Base-by-base conservation (phyloP, 2,113 vertebrate species). In the Xyrauchen texanus region DNA sequence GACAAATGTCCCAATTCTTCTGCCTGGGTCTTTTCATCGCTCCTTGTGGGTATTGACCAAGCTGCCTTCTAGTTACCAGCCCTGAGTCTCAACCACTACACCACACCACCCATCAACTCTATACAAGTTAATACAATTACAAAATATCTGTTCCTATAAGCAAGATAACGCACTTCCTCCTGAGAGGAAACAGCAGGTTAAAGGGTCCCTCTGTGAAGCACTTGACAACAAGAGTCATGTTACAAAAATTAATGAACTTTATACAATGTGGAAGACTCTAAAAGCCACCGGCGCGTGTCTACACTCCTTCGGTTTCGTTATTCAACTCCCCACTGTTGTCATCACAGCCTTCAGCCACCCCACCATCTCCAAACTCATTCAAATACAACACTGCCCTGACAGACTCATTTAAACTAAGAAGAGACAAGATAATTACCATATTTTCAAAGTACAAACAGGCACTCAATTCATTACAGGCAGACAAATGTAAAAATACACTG, bases 241-340 rank as follows among this genome's bases (percentile, higher is more conserved):
- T 60, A 82, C 69, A 44, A 51, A 86, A 80, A 84, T 84, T 69
- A 84, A 84, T 75, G 78, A 81, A 68, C 76, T 86, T 82, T 15
- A 62, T 42, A 71, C 80, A 80, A 80, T 64, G 58, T 68, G 57
- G 13, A 76, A 44, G 72, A 70, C 67, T 66, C 61, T 75, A 6
- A 58, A 51, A 66, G 79, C 12, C 73, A 61, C 82, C 58, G 68
- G 8, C 68, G 77, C 47, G 21, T 45, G 67, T 68, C 70, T 58
- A 67, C 53, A 65, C 79, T 72, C 44, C 60, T 15, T 21, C 63
- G 0, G 64, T 49, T 71, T 68, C 62, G 63, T 68, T 79, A 75
- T 45, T 63, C 34, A 47, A 71, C 49, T 61, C 78, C 77, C 63
- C 63, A 42, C 47, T 53, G 71, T 47, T 12, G n/a, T 73, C 63